Evolutionary conservation across 2,888 invertebrate species (phyloP).

Genomic region (Nasonovia ribisnigri): DNA sequence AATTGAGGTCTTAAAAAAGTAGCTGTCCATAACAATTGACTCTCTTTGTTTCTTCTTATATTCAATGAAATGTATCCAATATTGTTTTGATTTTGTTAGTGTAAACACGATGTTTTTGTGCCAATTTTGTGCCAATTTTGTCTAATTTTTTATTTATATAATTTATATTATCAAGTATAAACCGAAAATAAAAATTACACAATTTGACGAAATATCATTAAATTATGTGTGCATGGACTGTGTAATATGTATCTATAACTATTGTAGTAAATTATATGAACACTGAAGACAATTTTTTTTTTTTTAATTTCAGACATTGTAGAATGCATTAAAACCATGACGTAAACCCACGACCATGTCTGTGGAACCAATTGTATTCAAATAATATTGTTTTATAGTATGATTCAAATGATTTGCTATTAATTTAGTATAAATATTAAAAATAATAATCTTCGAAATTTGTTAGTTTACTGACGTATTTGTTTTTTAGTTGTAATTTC

Average conservation of each 20-base stretch:
- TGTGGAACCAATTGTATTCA: background rate
- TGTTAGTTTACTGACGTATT: background rate
- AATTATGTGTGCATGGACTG: background rate
- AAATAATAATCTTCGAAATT: background rate
- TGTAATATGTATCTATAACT: background rate
- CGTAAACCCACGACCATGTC: background rate
- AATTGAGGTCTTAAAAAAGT: background rate
- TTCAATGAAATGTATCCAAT: background rate
- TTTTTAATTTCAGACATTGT: background rate
- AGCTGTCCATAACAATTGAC: background rate
- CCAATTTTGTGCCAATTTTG: background rate
- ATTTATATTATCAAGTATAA: background rate
- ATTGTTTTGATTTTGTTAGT: background rate
- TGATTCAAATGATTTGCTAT: background rate
- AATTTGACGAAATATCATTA: background rate
- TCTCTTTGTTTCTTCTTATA: background rate
- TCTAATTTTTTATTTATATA: background rate
- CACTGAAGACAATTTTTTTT: background rate
- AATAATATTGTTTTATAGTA: background rate
- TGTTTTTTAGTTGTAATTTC: background rate
- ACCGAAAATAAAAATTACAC: background rate
- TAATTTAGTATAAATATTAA: background rate
- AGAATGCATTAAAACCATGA: background rate
- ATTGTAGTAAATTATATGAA: too few relatives aligned
- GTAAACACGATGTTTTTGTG: background rate